Percentiles rank a stretch among this genome's conserved stretches.
Evolutionary conservation across 2,797 vertebrate species (phyloP).

Genomic region (Distichodus sexfasciatus): DNA sequence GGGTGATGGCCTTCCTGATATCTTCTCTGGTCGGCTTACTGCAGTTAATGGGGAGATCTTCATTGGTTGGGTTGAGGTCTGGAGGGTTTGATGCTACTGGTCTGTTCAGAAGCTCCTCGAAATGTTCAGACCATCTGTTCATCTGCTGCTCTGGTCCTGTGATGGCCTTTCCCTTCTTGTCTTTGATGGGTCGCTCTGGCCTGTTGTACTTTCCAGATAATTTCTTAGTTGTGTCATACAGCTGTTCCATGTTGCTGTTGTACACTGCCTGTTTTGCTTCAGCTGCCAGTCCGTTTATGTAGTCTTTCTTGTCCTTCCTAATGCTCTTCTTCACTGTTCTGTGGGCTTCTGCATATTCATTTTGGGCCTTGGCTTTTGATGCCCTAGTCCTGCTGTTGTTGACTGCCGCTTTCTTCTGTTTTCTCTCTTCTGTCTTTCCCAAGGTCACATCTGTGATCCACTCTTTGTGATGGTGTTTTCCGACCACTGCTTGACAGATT

Average conservation of each 20-base stretch:
- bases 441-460: neutral
- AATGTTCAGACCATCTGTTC: constrained; percentile 32
- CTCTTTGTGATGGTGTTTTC: constrained; percentile 5
- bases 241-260: neutral
- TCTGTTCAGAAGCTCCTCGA: constrained; percentile 28
- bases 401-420: constrained; percentile 5
- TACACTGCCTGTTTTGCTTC: constrained; percentile 5
- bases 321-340: neutral
- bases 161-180: constrained; percentile 4
- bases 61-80: neutral
- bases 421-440: neutral
- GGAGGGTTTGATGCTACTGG: constrained; percentile 18
- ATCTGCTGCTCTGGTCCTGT: neutral
- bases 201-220: neutral
- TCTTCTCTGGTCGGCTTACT: too few species aligned
- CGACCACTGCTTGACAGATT: constrained; percentile 5
- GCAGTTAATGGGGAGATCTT: constrained; percentile 5
- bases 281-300: neutral
- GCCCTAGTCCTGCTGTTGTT: constrained; percentile 5
- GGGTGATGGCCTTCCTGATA: too few species aligned
- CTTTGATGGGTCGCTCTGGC: constrained; percentile 26
- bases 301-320: neutral
- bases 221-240: neutral
- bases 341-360: neutral
- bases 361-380: neutral